Evolutionary conservation across 2,888 invertebrate species (phyloP).

Genomic region (Melieria picta): DNA sequence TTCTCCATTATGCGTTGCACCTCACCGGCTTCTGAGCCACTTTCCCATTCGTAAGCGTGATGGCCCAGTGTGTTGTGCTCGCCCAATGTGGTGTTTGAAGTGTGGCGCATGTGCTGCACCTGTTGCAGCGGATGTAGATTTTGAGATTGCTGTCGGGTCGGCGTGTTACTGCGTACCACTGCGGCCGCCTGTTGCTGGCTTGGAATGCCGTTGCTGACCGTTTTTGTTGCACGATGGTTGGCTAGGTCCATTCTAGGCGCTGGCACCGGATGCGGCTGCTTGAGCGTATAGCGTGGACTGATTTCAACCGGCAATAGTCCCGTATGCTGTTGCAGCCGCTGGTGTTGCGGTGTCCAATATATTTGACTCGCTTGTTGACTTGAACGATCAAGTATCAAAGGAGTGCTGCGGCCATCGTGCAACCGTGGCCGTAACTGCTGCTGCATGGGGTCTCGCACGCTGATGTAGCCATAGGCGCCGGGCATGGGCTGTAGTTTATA

Average conservation of each 20-base stretch:
- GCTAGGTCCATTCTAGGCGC: constrained; percentile 8
- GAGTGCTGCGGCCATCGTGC: constrained; percentile 59
- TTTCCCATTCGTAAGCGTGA: constrained; percentile 72
- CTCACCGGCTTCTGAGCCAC: constrained; percentile 79
- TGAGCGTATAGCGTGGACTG: constrained; percentile 51
- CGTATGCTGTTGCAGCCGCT: constrained; percentile 51
- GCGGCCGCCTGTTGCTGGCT: constrained; percentile 42
- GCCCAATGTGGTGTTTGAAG: constrained; percentile 28
- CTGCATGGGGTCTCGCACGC: constrained; percentile 41
- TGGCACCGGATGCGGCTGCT: constrained; percentile 47
- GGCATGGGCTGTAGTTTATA: constrained; percentile 48
- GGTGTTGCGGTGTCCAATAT: constrained; percentile 60
- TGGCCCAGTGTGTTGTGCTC: constrained; percentile 16
- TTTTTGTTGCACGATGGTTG: constrained; percentile 34
- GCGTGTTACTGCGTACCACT: constrained; percentile 35
- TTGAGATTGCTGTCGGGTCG: constrained; percentile 41
- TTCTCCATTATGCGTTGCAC: constrained; percentile 71
- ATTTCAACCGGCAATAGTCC: constrained; percentile 49
- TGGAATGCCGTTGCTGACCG: constrained; percentile 34
- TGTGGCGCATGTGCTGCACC: constrained; percentile 36
- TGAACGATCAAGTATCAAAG: constrained; percentile 59
- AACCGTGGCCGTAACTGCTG: constrained; percentile 44
- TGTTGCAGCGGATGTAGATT: constrained; percentile 37
- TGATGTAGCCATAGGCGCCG: constrained; percentile 52
- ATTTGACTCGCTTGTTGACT: constrained; percentile 60